A percentile compares a stretch with the other conserved stretches of the same genome.
phyloP scores from a whole-genome alignment of 2,888 invertebrate species.

The Steromphala cineraria region DNA sequence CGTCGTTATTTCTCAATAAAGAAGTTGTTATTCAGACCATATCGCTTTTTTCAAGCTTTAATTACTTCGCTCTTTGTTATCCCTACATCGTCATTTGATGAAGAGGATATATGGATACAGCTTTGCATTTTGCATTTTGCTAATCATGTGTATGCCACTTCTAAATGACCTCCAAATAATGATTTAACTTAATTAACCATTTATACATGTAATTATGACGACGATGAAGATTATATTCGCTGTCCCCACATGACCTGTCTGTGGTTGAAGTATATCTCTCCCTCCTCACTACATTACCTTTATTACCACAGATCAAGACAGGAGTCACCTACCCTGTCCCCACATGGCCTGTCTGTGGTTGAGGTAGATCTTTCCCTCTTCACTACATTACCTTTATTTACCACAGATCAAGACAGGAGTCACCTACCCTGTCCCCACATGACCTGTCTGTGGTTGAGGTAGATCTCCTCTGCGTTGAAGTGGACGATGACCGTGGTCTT shows the following conservation, averaged over 20 bases:
- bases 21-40: too few species aligned
- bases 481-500: constrained; percentile 22
- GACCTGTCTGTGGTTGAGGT: constrained; percentile 34
- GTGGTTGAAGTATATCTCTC: constrained; percentile 41
- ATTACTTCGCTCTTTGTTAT: too few species aligned
- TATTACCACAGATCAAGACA: neutral
- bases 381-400: neutral
- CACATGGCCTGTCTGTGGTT: constrained; percentile 31
- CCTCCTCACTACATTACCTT: neutral
- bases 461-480: constrained; percentile 40
- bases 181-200: too few species aligned
- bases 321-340: constrained; percentile 36
- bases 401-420: neutral
- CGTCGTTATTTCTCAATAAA: too few species aligned
- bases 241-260: constrained; percentile 35
- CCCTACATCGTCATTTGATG: too few species aligned
- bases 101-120: too few species aligned
- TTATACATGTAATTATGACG: too few species aligned
- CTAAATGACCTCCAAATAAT: too few species aligned
- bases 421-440: constrained; percentile 39
- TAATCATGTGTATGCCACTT: too few species aligned
- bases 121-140: too few species aligned
- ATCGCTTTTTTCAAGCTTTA: too few species aligned
- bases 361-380: constrained; percentile 44
- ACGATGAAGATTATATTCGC: constrained; percentile 26